Evolutionary conservation across 2,888 invertebrate genomes (phyloP).

Genomic region (Drosophila yooni): DNA sequence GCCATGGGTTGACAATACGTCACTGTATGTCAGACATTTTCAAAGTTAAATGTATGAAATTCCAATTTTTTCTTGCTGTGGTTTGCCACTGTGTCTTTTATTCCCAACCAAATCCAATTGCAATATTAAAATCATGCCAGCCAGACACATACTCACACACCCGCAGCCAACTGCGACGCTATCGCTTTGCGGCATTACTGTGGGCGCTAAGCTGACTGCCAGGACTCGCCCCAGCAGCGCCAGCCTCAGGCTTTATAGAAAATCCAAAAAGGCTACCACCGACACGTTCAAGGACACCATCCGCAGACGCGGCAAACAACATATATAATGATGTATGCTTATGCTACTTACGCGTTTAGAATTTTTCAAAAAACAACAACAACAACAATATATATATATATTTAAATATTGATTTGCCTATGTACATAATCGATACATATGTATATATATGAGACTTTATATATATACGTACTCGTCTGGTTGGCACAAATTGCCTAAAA

Average conservation of each 20-base stretch:
- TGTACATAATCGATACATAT: conserved; percentile 1
- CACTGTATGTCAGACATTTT: conserved; percentile 70
- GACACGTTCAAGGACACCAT: conserved; percentile 72
- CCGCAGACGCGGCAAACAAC: conserved; percentile 34
- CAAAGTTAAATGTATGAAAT: conserved; percentile 65
- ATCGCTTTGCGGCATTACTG: conserved; percentile 62
- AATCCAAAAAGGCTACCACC: conserved; percentile 50
- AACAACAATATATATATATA: conserved; percentile 26
- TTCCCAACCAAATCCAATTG: conserved; percentile 65
- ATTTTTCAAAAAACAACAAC: conserved; percentile 59
- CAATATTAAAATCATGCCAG: conserved; percentile 75
- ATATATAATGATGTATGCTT: conserved; percentile 66
- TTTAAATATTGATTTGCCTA: not conserved
- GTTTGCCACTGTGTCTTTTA: conserved; percentile 40
- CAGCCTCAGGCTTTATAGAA: conserved; percentile 8
- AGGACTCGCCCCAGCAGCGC: conserved; percentile 33
- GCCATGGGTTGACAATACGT: conserved; percentile 70
- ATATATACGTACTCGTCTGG: conserved; percentile 42
- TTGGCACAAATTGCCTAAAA: conserved; percentile 68
- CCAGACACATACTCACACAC: conserved; percentile 11
- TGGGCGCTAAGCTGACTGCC: conserved; percentile 67
- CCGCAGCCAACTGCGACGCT: conserved; percentile 65
- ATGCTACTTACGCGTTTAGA: conserved; percentile 58
- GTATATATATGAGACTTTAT: conserved; percentile 11
- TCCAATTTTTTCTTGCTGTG: conserved; percentile 71